These are phyloP conservation scores for Polyommatus iphigenia DNA, from an alignment of 2,888 invertebrate species.

Conservation along the genomic window DNA sequence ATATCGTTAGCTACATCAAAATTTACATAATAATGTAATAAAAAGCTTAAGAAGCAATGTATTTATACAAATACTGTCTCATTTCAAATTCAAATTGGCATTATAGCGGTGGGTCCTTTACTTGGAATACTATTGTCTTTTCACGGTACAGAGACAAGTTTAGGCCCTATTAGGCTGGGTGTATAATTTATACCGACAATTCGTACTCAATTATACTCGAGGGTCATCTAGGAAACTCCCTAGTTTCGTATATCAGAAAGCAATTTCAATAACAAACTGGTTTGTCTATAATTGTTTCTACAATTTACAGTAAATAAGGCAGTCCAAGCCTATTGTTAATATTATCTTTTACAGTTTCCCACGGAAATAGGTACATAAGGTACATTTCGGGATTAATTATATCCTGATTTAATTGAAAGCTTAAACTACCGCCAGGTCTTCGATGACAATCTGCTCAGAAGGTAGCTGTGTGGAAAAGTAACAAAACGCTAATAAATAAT, in stretches of 20 bases:
- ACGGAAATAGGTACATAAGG: too few species aligned
- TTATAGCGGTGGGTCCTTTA: slow-evolving; percentile 34
- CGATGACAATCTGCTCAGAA: too few species aligned
- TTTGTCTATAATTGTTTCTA: not conserved
- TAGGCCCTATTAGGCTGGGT: slow-evolving; percentile 11
- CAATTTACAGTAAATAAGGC: not conserved
- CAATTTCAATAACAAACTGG: slow-evolving; percentile 12
- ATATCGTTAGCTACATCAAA: slow-evolving; percentile 28
- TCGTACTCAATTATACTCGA: slow-evolving; percentile 16
- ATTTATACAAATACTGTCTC: slow-evolving; percentile 31
- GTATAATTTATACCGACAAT: slow-evolving; percentile 23
- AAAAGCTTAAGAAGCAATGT: slow-evolving; percentile 31
- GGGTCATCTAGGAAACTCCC: slow-evolving; percentile 11
- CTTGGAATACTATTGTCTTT: slow-evolving; percentile 23
- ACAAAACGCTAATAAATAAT: too few species aligned
- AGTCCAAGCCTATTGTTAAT: too few species aligned
- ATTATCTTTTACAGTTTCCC: too few species aligned
- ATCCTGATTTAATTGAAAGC: too few species aligned
- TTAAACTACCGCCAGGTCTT: too few species aligned
- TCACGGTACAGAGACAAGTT: slow-evolving; percentile 15
- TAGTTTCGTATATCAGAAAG: slow-evolving; percentile 13
- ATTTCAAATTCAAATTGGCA: slow-evolving; percentile 30
- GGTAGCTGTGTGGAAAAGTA: too few species aligned
- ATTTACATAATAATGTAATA: slow-evolving; percentile 27
- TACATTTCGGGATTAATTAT: too few species aligned